Base-by-base conservation (phyloP, 2,888 invertebrate species). In the Orthosia gracilis region DNA sequence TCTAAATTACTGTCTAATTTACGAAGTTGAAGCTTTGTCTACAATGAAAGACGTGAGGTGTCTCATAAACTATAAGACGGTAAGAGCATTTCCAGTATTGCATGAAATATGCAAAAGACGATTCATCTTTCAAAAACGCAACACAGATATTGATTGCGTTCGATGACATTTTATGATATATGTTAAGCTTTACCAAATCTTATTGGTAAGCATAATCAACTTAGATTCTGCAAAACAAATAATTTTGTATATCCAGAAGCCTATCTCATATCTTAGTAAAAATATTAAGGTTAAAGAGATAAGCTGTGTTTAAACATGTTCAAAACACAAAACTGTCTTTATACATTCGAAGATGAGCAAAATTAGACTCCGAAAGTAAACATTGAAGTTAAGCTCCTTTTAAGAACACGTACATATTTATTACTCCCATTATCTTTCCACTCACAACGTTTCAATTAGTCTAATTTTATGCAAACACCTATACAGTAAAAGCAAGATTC, bases 401-500 rank as follows among this genome's bases (percentile, higher is more conserved):
- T 63, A 26, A 63, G 26, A 80, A 57, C 75, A 50, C 50, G 40
- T 52, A 31, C 73, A 49, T 31, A 31, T 63, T 75, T 59, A 75
- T 68, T 64, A 73, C 12, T 13, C 1, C 50, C 52, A 69, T 80
- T 69, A 61, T 31, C 50, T 2, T 4, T 21, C 21, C 31, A 21
- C 15, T 26, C 50, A 63, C 13, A 54, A 66, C 62, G 69, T 59
- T 69, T 67, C 55, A 69, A 73, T 83, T 63, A 73, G 54, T 18
- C 31, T 21, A 57, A 78, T 62, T 69, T 61, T 12, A 23, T 13
- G 1, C 13, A 58, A 63, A 68, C 54, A 59, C 40, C 59, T 40
- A 76, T 69, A 68, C 5, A 40, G 17, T 40, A 50, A 68, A 72
- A 80, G 62, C 17, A 23, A 82, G 45, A 76, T 58, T 61, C 57